phyloP scores from a whole-genome alignment of 2,888 invertebrate genomes.

The Perdita meconis region DNA sequence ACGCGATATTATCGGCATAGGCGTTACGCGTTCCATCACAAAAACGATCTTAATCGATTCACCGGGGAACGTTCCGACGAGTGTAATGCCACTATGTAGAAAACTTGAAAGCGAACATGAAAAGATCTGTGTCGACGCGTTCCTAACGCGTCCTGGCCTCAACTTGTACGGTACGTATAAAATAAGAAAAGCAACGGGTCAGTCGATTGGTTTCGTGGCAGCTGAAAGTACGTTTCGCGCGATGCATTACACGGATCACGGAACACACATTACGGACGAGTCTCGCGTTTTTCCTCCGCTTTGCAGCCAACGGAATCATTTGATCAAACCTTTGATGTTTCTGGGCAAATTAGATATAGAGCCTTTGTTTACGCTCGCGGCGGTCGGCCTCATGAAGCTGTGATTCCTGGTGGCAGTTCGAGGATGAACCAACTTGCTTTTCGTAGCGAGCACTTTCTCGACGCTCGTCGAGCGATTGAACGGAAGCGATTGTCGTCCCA shows the following conservation, averaged over 20 bases:
- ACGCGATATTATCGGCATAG: not conserved
- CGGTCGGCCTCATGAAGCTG: conserved; percentile 94
- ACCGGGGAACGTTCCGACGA: not conserved
- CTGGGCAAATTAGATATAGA: conserved; percentile 81
- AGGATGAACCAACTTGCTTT: conserved; percentile 78
- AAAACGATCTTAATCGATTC: not conserved
- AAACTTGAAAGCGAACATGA: not conserved
- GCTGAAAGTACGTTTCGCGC: no score
- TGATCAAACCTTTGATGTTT: conserved; percentile 80
- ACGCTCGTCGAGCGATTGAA: conserved; percentile 51
- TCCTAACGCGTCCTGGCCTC: not conserved
- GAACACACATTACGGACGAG: no score
- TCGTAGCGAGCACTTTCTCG: conserved; percentile 51
- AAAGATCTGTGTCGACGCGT: not conserved
- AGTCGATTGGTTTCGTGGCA: no score
- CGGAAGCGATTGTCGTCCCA: conserved; percentile 78
- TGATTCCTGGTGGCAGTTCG: conserved; percentile 74
- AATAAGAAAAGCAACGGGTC: not conserved
- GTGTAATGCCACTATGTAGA: conserved; percentile 22
- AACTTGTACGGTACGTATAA: not conserved
- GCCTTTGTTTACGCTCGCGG: conserved; percentile 92
- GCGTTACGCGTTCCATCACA: not conserved
- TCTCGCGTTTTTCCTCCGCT: not conserved
- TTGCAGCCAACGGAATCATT: conserved; percentile 43
- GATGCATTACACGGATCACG: no score